Evolutionary conservation across 30 jellyfish, hydroid and myxozoan genomes (phyloP).

Genomic region (Pelagia noctiluca): DNA sequence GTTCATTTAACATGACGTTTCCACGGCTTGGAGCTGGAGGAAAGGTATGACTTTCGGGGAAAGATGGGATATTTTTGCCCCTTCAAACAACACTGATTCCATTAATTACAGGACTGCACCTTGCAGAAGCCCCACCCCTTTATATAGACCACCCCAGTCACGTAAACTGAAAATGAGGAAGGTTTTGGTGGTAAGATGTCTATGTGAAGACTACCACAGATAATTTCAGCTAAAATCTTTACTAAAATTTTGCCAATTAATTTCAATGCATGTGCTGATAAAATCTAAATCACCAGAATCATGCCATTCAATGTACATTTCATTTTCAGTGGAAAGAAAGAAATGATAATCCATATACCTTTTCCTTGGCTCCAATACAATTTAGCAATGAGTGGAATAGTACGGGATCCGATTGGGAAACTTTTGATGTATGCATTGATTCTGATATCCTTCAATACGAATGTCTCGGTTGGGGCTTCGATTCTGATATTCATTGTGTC

Average conservation of each 20-base stretch:
- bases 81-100: background rate
- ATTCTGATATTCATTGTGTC: slow-evolving; percentile 52
- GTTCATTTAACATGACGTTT: background rate
- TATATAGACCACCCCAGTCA: too few relatives aligned
- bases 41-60: background rate
- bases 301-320: background rate
- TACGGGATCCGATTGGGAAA: slow-evolving; percentile 58
- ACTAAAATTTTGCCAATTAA: too few relatives aligned
- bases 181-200: background rate
- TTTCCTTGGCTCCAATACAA: slow-evolving; percentile 38
- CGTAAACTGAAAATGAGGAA: background rate
- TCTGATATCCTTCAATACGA: slow-evolving; percentile 50
- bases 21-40: background rate
- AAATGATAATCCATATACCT: slow-evolving; percentile 21
- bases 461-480: slow-evolving; percentile 52
- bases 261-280: background rate
- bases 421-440: slow-evolving; percentile 36
- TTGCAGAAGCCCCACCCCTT: too few relatives aligned
- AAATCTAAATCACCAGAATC: background rate
- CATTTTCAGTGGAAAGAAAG: background rate
- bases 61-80: background rate
- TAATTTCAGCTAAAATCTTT: background rate
- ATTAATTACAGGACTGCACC: too few relatives aligned
- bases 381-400: slow-evolving; percentile 34
- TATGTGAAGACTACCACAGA: background rate